These are phyloP conservation scores for Gasterosteus nipponicus DNA, from an alignment of 2,113 vertebrate species.

Conservation along the genomic window DNA sequence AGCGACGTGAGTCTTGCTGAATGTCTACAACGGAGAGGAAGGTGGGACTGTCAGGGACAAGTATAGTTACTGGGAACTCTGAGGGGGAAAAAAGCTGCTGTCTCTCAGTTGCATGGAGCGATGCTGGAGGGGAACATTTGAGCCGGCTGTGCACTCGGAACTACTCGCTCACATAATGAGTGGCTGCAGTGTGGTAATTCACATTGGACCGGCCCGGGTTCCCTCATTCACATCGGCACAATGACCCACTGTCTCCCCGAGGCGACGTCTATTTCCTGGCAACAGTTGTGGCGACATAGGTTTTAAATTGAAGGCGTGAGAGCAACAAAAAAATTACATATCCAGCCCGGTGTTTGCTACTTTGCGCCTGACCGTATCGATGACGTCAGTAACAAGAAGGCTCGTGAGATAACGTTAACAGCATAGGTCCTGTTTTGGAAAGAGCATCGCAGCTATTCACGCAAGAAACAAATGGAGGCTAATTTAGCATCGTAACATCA, in stretches of 20 bases:
- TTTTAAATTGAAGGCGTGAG: not conserved
- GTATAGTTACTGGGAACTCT: slow-evolving; percentile 32
- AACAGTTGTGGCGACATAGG: slow-evolving; percentile 33
- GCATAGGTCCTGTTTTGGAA: slow-evolving; percentile 2
- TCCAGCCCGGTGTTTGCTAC: not conserved
- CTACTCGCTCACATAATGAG: slow-evolving; percentile 42
- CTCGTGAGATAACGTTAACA: not conserved
- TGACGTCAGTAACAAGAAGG: not conserved
- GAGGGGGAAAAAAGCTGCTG: slow-evolving; percentile 19
- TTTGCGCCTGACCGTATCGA: not conserved
- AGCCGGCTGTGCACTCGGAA: slow-evolving; percentile 13
- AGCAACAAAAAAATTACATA: not conserved
- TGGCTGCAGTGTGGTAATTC: slow-evolving; percentile 55
- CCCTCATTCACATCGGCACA: slow-evolving; percentile 73
- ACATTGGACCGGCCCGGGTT: slow-evolving; percentile 59
- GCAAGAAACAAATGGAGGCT: slow-evolving; percentile 39
- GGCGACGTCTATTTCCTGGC: slow-evolving; percentile 55
- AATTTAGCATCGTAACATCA: slow-evolving; percentile 28
- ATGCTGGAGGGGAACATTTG: slow-evolving; percentile 3
- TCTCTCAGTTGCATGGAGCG: slow-evolving; percentile 29
- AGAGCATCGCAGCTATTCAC: slow-evolving; percentile 52
- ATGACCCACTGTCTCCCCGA: slow-evolving; percentile 68
- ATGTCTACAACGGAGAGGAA: slow-evolving; percentile 52
- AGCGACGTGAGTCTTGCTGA: slow-evolving; percentile 70
- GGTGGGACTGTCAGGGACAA: slow-evolving; percentile 25